These are phyloP conservation scores for Borostomias antarcticus DNA, from an alignment of 2,797 vertebrate species.

Conservation along the genomic window DNA sequence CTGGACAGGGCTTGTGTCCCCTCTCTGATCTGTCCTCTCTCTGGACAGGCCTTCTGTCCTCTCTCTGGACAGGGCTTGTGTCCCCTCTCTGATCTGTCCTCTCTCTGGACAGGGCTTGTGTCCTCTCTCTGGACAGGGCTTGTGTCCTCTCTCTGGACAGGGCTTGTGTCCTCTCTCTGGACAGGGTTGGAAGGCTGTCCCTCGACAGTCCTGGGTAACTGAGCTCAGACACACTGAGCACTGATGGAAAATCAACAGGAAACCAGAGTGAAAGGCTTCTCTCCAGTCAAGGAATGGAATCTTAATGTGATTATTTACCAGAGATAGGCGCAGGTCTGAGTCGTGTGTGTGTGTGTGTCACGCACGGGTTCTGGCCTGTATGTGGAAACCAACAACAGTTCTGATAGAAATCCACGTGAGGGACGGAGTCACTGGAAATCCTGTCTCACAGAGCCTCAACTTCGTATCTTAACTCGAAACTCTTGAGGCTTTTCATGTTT, in stretches of 20 bases:
- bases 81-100: no score
- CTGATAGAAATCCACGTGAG: neutral
- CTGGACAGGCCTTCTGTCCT: constrained; percentile 20
- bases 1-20: constrained; percentile 30
- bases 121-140: no score
- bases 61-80: no score
- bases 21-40: neutral
- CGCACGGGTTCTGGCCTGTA: neutral
- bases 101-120: no score
- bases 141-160: constrained; percentile 23
- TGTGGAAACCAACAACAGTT: neutral
- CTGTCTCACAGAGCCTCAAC: no score
- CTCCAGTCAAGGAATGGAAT: constrained; percentile 57
- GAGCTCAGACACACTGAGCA: constrained; percentile 44
- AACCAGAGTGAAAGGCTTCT: constrained; percentile 63
- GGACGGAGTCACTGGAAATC: neutral
- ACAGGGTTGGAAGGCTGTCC: constrained; percentile 46
- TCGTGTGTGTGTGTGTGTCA: constrained; percentile 43
- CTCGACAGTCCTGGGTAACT: constrained; percentile 57
- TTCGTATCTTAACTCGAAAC: no score
- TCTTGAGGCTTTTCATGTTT: neutral
- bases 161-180: no score
- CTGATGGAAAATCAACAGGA: constrained; percentile 73
- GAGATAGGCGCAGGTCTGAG: constrained; percentile 40
- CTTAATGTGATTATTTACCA: constrained; percentile 58